Percentiles rank a stretch among this genome's conserved stretches.
These are phyloP conservation scores for Pandion haliaetus DNA, from an alignment of 2,113 vertebrate species.

Conservation along the genomic window DNA sequence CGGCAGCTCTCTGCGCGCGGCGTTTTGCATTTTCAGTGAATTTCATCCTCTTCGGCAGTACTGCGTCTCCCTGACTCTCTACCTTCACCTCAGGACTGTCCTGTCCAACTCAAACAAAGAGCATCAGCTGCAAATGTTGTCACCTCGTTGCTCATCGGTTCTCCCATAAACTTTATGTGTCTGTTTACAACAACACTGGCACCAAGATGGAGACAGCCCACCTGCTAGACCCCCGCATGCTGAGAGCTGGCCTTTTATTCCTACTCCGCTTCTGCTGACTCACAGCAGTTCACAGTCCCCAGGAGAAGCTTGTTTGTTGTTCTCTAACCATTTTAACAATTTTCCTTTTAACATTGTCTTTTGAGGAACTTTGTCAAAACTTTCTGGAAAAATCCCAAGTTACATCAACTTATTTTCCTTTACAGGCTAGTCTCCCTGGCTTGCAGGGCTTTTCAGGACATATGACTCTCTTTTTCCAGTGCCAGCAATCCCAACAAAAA, in stretches of 20 bases:
- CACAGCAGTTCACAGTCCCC: neutral
- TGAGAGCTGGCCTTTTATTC: neutral
- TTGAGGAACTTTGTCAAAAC: neutral
- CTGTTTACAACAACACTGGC: neutral
- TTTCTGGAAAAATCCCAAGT: neutral
- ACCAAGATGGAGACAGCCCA: neutral
- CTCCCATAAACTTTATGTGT: neutral
- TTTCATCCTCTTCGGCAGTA: neutral
- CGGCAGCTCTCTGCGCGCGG: fast-evolving
- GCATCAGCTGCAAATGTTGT: neutral
- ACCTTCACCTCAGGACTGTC: neutral
- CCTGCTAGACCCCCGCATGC: neutral
- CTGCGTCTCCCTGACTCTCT: fast-evolving
- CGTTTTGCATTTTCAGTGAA: neutral
- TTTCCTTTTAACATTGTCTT: neutral
- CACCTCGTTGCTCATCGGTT: neutral
- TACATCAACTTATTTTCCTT: neutral
- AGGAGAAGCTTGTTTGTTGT: neutral
- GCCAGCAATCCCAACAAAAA: neutral
- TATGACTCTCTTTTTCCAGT: neutral
- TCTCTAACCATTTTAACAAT: neutral
- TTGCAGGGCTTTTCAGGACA: neutral
- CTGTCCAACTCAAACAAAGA: neutral
- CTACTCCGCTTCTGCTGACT: neutral
- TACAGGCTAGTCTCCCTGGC: neutral